phyloP scores from a whole-genome alignment of 2,888 invertebrate species.

The Leuctra nigra region DNA sequence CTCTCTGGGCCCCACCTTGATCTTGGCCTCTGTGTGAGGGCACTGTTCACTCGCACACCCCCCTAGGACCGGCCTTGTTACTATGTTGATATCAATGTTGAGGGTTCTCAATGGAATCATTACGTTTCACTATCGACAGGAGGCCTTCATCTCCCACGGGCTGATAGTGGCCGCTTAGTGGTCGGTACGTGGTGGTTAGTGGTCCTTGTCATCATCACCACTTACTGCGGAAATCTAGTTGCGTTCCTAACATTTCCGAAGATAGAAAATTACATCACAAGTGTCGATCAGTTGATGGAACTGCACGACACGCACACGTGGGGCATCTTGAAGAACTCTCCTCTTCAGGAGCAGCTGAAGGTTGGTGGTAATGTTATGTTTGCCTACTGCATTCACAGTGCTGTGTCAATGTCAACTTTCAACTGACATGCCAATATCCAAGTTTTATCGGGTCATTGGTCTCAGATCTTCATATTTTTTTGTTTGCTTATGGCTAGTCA shows the following conservation, averaged over 20 bases:
- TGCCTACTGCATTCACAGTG: not conserved
- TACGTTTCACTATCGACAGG: too few relatives aligned
- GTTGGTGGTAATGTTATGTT: too few relatives aligned
- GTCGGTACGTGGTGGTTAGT: conserved; percentile 91
- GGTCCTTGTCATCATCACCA: conserved; percentile 81
- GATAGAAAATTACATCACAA: conserved; percentile 63
- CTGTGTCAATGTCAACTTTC: too few relatives aligned
- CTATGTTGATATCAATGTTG: too few relatives aligned
- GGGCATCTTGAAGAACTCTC: conserved; percentile 70
- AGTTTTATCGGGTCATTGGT: too few relatives aligned
- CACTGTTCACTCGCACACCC: too few relatives aligned
- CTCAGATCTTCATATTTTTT: too few relatives aligned
- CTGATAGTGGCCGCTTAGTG: conserved; percentile 78
- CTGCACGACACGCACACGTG: conserved; percentile 55
- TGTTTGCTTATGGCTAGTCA: too few relatives aligned
- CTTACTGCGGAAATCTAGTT: conserved; percentile 87
- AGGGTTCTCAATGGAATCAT: too few relatives aligned
- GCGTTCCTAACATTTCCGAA: conserved; percentile 89
- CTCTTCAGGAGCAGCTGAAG: conserved; percentile 57
- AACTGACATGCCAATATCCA: not conserved
- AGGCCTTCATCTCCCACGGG: conserved; percentile 77
- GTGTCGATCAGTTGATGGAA: conserved; percentile 55
- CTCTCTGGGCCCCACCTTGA: too few relatives aligned
- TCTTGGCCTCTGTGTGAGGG: too few relatives aligned
- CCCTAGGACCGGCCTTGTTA: too few relatives aligned